phyloP scores from a whole-genome alignment of 2,888 invertebrate species.

The Eueremaeus valkanovi region DNA sequence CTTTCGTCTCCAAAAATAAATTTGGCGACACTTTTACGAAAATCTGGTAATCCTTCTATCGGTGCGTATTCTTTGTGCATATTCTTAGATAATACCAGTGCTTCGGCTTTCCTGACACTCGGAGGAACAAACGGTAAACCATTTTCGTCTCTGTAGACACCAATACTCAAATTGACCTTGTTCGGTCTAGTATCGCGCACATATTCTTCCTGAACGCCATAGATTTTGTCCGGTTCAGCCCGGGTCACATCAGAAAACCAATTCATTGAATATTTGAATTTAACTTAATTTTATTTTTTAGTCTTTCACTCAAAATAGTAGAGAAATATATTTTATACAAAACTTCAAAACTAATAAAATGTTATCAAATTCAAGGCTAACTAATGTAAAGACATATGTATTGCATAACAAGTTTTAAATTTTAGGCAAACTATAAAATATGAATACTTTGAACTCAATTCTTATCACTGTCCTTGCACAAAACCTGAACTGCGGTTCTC shows the following conservation, averaged over 20 bases:
- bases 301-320: too few species aligned
- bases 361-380: too few species aligned
- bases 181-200: conserved; percentile 82
- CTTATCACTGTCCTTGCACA: too few species aligned
- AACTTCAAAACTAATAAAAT: too few species aligned
- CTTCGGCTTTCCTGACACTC: conserved; percentile 80
- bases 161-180: conserved; percentile 94
- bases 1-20: conserved; percentile 82
- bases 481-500: too few species aligned
- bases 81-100: conserved; percentile 62
- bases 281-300: too few species aligned
- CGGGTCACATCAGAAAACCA: conserved; percentile 86
- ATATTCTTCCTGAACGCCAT: conserved; percentile 95
- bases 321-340: too few species aligned
- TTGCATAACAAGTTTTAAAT: too few species aligned
- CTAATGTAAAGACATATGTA: too few species aligned
- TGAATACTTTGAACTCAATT: too few species aligned
- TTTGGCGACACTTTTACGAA: conserved; percentile 74
- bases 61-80: conserved; percentile 93
- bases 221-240: conserved; percentile 97
- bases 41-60: conserved; percentile 79
- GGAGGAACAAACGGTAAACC: conserved; percentile 94
- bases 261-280: too few species aligned
- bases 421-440: too few species aligned
- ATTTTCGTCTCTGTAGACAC: conserved; percentile 94